These are phyloP conservation scores for Palaemon carinicauda DNA, from an alignment of 1,140 invertebrate genomes.

Conservation along the genomic window DNA sequence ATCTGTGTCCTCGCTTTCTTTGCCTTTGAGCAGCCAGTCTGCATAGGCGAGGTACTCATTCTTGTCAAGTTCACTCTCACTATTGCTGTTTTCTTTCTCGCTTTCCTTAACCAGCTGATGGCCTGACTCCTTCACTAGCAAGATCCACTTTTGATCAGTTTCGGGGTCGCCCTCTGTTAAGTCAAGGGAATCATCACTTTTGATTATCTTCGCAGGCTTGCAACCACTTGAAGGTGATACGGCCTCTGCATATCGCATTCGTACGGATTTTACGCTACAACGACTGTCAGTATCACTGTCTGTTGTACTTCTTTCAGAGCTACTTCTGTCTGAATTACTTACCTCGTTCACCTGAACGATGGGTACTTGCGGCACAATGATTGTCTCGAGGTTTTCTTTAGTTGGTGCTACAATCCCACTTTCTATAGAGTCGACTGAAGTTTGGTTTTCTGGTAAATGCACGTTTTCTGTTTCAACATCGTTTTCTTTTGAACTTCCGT, in stretches of 20 bases:
- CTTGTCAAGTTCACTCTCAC: slow-evolving; percentile 22
- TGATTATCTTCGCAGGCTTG: slow-evolving; percentile 33
- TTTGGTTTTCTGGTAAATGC: too few species aligned
- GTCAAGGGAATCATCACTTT: slow-evolving; percentile 24
- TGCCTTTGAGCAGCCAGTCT: slow-evolving; percentile 31
- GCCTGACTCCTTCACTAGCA: slow-evolving; percentile 32
- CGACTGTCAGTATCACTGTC: slow-evolving; percentile 35
- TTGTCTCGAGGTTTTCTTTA: background rate
- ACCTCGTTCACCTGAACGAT: slow-evolving; percentile 36
- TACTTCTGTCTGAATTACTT: slow-evolving; percentile 35
- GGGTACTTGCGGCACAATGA: background rate
- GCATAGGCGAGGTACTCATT: slow-evolving; percentile 17
- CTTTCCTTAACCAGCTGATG: slow-evolving; percentile 23
- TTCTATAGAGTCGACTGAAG: background rate
- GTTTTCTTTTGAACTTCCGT: background rate
- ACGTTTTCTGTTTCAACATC: too few species aligned
- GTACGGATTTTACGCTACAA: slow-evolving; percentile 35
- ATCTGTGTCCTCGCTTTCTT: background rate
- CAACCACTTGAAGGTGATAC: slow-evolving; percentile 44
- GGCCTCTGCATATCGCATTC: slow-evolving; percentile 21
- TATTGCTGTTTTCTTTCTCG: slow-evolving; percentile 3
- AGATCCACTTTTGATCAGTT: slow-evolving; percentile 9
- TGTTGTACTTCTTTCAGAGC: slow-evolving; percentile 1
- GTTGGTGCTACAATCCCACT: background rate
- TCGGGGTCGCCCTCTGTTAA: slow-evolving; percentile 17